These are phyloP conservation scores for Zaprionus ornatus DNA, from an alignment of 1,140 invertebrate species.

Conservation along the genomic window DNA sequence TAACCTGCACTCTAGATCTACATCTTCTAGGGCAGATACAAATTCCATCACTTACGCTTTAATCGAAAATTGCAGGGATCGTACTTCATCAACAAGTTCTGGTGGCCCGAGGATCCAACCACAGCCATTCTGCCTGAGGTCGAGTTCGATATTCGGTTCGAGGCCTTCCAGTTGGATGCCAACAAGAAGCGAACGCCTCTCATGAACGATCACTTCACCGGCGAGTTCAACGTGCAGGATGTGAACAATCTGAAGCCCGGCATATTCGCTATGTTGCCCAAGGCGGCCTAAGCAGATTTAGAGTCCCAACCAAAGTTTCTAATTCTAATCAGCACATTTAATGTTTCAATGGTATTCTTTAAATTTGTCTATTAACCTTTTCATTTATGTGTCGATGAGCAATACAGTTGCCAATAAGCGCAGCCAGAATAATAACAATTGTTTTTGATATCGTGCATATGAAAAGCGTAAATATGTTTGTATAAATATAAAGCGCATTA, in stretches of 20 bases:
- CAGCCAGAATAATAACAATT: constrained; percentile 7
- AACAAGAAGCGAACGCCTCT: constrained; percentile 66
- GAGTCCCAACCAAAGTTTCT: not conserved
- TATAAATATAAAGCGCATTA: not conserved
- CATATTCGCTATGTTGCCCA: constrained; percentile 74
- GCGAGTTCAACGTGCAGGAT: constrained; percentile 71
- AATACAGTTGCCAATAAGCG: constrained; percentile 41
- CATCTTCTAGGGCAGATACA: constrained; percentile 62
- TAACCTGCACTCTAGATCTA: constrained; percentile 5
- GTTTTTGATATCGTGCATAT: not conserved
- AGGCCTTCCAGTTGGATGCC: constrained; percentile 60
- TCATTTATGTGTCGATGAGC: constrained; percentile 35
- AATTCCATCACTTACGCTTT: constrained; percentile 49
- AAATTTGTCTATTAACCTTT: constrained; percentile 32
- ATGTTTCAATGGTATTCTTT: constrained; percentile 64
- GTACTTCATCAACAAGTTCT: constrained; percentile 79
- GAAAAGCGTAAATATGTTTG: not conserved
- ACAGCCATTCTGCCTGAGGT: constrained; percentile 71
- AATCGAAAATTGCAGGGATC: constrained; percentile 71
- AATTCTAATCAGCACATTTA: constrained; percentile 19
- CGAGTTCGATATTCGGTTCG: constrained; percentile 70
- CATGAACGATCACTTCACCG: constrained; percentile 66
- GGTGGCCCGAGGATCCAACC: constrained; percentile 77
- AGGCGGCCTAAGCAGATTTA: constrained; percentile 27
- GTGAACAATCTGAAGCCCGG: constrained; percentile 76